These are phyloP conservation scores for Tupiocoris notatus DNA, from an alignment of 2,888 invertebrate species.

Conservation along the genomic window DNA sequence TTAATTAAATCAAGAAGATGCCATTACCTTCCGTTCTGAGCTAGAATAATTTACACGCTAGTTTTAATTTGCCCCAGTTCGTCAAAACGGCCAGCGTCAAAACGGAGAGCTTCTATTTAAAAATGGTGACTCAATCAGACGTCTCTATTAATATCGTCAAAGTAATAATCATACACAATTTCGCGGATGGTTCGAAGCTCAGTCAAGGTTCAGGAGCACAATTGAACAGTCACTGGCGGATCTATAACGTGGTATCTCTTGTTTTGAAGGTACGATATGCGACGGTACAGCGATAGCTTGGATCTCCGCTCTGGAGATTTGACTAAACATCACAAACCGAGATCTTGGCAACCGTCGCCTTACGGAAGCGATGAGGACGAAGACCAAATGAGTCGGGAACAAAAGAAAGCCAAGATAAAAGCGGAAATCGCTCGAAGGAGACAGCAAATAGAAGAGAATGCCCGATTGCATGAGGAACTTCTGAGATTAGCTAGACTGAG, in stretches of 20 bases:
- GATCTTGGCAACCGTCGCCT: constrained; percentile 59
- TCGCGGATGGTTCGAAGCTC: no score
- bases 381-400: constrained; percentile 59
- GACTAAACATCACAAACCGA: constrained; percentile 53
- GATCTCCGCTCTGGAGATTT: constrained; percentile 51
- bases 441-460: constrained; percentile 61
- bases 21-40: no score
- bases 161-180: no score
- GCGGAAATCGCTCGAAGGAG: constrained; percentile 63
- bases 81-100: no score
- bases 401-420: constrained; percentile 61
- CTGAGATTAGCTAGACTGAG: constrained; percentile 55
- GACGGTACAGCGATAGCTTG: constrained; percentile 52
- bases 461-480: constrained; percentile 58
- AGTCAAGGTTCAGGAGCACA: constrained; percentile 27
- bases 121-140: no score
- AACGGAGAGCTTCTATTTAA: no score
- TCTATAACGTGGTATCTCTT: constrained; percentile 30
- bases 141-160: no score
- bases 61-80: no score
- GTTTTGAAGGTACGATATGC: constrained; percentile 51
- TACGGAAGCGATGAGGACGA: constrained; percentile 57
- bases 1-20: no score
- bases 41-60: no score
- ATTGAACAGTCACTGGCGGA: neutral